Conservation (phyloP, 2,113 vertebrate genomes). For the Anolis sagrei region DNA sequence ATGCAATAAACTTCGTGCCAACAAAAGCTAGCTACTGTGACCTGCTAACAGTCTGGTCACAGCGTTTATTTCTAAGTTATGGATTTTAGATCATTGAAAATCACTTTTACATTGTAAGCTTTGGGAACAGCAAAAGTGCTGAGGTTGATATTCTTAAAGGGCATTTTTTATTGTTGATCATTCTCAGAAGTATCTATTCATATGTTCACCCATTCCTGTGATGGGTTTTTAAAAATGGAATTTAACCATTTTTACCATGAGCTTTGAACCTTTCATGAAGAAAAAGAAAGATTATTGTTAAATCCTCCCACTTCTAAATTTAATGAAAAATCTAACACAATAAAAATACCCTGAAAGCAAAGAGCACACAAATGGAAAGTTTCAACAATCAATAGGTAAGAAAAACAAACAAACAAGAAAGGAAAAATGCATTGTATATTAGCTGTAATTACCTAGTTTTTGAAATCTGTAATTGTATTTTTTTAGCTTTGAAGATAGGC, state of each 20-base stretch:
- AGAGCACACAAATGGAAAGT: background rate
- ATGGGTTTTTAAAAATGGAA: background rate
- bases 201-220: background rate
- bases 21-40: too few species aligned
- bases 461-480: background rate
- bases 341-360: background rate
- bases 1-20: too few species aligned
- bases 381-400: background rate
- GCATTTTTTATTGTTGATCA: background rate
- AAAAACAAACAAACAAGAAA: background rate
- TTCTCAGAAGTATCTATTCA: background rate
- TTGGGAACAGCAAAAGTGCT: background rate
- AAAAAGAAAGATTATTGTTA: background rate
- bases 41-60: too few species aligned
- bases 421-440: background rate
- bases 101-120: background rate
- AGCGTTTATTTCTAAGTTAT: too few species aligned
- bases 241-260: background rate
- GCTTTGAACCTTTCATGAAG: background rate
- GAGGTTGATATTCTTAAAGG: background rate
- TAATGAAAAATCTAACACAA: background rate
- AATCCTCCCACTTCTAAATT: background rate
- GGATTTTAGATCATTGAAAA: too few species aligned
- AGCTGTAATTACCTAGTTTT: too few species aligned
- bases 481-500: background rate